Base-by-base conservation (phyloP, 2,113 vertebrate species). In the Nibea coibor region DNA sequence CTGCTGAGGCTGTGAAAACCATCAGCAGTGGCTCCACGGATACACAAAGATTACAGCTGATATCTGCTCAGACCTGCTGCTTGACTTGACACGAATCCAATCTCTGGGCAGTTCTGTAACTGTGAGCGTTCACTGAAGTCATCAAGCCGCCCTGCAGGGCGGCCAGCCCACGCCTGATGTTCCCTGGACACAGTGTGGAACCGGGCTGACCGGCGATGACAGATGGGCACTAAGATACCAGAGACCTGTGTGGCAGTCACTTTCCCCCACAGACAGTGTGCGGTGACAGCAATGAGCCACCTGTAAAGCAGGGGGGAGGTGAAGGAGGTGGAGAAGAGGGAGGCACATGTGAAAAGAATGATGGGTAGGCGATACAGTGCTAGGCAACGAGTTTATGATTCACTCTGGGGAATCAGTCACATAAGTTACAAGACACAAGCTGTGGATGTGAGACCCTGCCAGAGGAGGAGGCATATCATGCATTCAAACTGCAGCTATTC, bases 171-270 rank as follows among this genome's bases (percentile, higher is more conserved):
- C 67, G 79, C 81, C 82, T 78, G 81, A 77, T 62, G 87, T 70
- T 87, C 90, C 89, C 75, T 3, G 71, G 56, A 72, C 74, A 45
- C 86, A 57, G 81, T 31, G 66, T 63, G 71, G 79, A 71, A 64
- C 64, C 26, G 5, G 79, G 54, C 65, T 78, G 84, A 86, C 86
- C 45, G 19, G 22, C 3, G 31, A 81, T 92, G 90, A 93, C 91
- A 93, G 89, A 92, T 90, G 88, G 87, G 47, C 19, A 31, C 78
- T 17, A 80, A 83, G 89, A 91, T 87, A 89, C 63, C 51, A 45
- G 74, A 76, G 75, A 81, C 79, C 86, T 58, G 64, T 51, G 82
- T 73, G 75, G 73, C 83, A 78, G 81, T 54, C 39, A 31, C 69
- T 77, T 35, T 78, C 43, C 80, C 59, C 71, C 61, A 47, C 75